Conservation (phyloP, 2,888 invertebrate species). For the Augochlorella aurata region DNA sequence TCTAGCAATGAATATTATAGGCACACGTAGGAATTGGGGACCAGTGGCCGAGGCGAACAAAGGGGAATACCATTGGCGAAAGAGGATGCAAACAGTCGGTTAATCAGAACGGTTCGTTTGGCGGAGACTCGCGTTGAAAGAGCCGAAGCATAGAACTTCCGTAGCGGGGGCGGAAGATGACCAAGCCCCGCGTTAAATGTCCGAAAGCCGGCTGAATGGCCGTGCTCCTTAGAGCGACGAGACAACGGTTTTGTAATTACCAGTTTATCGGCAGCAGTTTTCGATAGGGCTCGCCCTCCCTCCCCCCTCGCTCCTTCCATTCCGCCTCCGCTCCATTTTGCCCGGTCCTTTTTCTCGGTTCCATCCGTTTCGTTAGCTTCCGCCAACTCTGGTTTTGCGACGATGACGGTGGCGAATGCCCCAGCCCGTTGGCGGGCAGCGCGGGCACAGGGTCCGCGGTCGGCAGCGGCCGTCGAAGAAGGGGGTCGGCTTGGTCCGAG, state of each 20-base stretch:
- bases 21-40: background rate
- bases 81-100: background rate
- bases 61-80: background rate
- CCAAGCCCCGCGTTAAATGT: constrained; percentile 39
- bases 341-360: constrained; percentile 56
- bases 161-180: constrained; percentile 18
- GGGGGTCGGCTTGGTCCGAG: background rate
- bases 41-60: background rate
- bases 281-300: constrained; percentile 61
- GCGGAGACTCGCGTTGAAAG: background rate
- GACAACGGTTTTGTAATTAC: constrained; percentile 76
- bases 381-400: constrained; percentile 62
- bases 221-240: constrained; percentile 44
- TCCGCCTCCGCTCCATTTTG: constrained; percentile 42
- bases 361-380: constrained; percentile 66
- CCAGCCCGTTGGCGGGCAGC: background rate
- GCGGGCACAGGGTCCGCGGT: constrained; percentile 22
- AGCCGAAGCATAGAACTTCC: constrained; percentile 19
- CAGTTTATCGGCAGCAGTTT: constrained; percentile 74
- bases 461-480: background rate
- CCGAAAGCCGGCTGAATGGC: constrained; percentile 39
- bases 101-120: constrained; percentile 9
- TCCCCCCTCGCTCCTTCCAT: constrained; percentile 22
- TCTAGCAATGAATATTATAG: background rate
- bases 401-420: constrained; percentile 60